These are phyloP conservation scores for Mythimna albipuncta DNA, from an alignment of 2,888 invertebrate genomes.

Conservation along the genomic window DNA sequence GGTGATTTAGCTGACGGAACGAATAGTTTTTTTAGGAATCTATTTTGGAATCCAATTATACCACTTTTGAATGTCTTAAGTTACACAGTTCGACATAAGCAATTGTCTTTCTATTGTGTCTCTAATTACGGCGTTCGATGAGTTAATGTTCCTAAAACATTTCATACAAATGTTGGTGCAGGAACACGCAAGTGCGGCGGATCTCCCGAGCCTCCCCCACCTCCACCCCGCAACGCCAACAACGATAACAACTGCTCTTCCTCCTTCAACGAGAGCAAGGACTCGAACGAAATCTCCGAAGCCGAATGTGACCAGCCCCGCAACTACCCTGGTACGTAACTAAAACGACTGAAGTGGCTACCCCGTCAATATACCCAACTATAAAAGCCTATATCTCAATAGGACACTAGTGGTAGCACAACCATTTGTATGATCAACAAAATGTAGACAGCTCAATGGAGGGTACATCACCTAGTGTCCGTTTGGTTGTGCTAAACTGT, in stretches of 20 bases:
- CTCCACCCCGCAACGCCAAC: constrained; percentile 96
- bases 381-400: background rate
- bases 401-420: background rate
- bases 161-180: constrained; percentile 44
- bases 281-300: constrained; percentile 98
- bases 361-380: background rate
- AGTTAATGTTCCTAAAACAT: background rate
- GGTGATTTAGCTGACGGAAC: no score
- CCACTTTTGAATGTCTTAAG: no score
- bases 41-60: background rate
- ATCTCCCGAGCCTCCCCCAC: constrained; percentile 92
- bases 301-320: constrained; percentile 97
- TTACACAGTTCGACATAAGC: no score
- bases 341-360: constrained; percentile 5
- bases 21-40: background rate
- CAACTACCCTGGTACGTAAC: constrained; percentile 94
- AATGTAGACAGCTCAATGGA: background rate
- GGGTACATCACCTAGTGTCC: background rate
- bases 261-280: constrained; percentile 97
- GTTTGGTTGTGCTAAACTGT: background rate
- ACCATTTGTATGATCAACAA: background rate
- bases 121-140: no score
- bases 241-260: constrained; percentile 94
- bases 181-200: constrained; percentile 86
- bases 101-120: no score